Conservation (phyloP, 2,888 invertebrate genomes). For the Linnaemya vulpina region DNA sequence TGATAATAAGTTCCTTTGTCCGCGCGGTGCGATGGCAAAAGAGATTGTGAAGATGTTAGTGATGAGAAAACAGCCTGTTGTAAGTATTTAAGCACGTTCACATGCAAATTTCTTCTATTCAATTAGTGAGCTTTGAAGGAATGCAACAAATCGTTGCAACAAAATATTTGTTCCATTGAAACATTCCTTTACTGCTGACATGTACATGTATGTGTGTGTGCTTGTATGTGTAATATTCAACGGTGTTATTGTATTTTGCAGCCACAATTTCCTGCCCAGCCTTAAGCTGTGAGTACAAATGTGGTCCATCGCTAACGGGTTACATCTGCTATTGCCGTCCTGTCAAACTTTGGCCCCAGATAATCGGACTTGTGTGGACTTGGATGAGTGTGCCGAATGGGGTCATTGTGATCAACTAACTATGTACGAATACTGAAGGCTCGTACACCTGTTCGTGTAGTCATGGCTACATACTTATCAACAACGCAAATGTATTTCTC, state of each 20-base stretch:
- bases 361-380: constrained; percentile 94
- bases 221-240: too few species aligned
- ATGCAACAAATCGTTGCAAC: not conserved
- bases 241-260: constrained; percentile 79
- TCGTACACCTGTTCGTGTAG: constrained; percentile 94
- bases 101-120: not conserved
- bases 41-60: constrained; percentile 95
- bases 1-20: constrained; percentile 95
- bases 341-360: constrained; percentile 91
- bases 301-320: constrained; percentile 94
- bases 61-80: constrained; percentile 95
- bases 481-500: constrained; percentile 95
- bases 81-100: constrained; percentile 85
- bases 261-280: constrained; percentile 92
- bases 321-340: constrained; percentile 95
- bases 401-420: constrained; percentile 97
- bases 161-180: not conserved
- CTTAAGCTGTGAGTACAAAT: constrained; percentile 94
- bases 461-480: constrained; percentile 94
- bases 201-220: not conserved
- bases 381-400: constrained; percentile 96
- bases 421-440: constrained; percentile 93
- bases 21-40: constrained; percentile 94
- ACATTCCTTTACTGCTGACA: constrained; percentile 7
- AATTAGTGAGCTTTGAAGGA: constrained; percentile 19